Evolutionary conservation across 2,797 vertebrate genomes (phyloP).

Genomic region (Sebastes vulpes): DNA sequence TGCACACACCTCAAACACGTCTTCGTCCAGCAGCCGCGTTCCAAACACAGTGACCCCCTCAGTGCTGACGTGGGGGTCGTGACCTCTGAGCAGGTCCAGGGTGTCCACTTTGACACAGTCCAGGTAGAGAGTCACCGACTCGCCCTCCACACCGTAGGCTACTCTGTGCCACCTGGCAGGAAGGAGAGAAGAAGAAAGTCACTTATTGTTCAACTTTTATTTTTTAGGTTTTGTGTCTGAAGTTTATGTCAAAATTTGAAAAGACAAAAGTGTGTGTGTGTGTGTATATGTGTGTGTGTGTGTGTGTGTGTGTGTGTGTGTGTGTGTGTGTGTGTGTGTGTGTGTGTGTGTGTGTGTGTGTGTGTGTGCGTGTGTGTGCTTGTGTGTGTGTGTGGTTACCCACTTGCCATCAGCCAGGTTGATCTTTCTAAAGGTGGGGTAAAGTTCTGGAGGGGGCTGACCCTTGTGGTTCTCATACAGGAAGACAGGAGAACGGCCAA

Average conservation of each 20-base stretch:
- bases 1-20: constrained; percentile 91
- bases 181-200: not conserved
- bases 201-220: not conserved
- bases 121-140: constrained; percentile 91
- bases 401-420: constrained; percentile 96
- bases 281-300: not conserved
- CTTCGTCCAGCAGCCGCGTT: constrained; percentile 94
- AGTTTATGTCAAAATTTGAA: not conserved
- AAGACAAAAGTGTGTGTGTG: not conserved
- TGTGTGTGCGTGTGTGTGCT: constrained; percentile 4
- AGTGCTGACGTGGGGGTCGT: constrained; percentile 89
- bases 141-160: constrained; percentile 93
- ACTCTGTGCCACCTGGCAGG: constrained; percentile 94
- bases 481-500: constrained; percentile 95
- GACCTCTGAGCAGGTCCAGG: constrained; percentile 89
- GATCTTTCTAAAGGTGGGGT: constrained; percentile 93
- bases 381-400: constrained; percentile 71
- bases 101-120: constrained; percentile 93
- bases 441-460: constrained; percentile 92
- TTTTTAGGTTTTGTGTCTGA: not conserved
- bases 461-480: constrained; percentile 94
- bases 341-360: not conserved
- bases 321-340: constrained; percentile 19
- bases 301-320: constrained; percentile 15
- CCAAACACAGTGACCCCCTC: constrained; percentile 97